These are phyloP conservation scores for Spisula subtruncata DNA, from an alignment of 2,888 invertebrate species.

Conservation along the genomic window DNA sequence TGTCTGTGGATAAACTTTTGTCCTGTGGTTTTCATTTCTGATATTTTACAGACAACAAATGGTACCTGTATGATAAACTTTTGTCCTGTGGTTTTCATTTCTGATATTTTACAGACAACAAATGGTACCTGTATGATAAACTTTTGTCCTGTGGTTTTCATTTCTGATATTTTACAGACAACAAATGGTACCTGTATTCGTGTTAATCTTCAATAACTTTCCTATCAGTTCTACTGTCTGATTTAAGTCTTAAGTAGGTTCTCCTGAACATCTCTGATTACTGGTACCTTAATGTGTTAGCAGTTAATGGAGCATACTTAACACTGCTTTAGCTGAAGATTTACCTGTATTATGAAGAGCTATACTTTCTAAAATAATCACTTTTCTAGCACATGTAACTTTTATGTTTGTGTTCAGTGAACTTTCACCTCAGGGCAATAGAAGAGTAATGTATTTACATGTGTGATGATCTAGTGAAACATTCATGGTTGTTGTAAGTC, in stretches of 20 bases:
- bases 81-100: not conserved
- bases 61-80: conserved; percentile 8
- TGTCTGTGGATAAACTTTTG: not conserved
- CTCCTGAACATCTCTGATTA: not conserved
- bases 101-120: not conserved
- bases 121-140: conserved; percentile 4
- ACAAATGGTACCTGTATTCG: not conserved
- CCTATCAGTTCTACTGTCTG: not conserved
- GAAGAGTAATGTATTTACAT: not conserved
- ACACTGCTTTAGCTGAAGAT: not conserved
- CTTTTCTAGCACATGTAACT: no score
- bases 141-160: not conserved
- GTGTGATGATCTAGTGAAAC: no score
- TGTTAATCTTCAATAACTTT: not conserved
- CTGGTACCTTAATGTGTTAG: not conserved
- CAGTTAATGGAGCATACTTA: not conserved
- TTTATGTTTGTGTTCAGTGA: conserved; percentile 1
- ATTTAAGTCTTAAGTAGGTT: not conserved
- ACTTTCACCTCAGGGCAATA: not conserved
- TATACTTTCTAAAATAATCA: not conserved
- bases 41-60: not conserved
- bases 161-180: not conserved
- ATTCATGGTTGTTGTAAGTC: no score
- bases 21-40: not conserved
- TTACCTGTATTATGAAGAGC: not conserved